Evolutionary conservation across 1,140 invertebrate genomes (phyloP), one percentile per base, ranked within the genome.

Genomic region (Drosophila ficusphila): DNA sequence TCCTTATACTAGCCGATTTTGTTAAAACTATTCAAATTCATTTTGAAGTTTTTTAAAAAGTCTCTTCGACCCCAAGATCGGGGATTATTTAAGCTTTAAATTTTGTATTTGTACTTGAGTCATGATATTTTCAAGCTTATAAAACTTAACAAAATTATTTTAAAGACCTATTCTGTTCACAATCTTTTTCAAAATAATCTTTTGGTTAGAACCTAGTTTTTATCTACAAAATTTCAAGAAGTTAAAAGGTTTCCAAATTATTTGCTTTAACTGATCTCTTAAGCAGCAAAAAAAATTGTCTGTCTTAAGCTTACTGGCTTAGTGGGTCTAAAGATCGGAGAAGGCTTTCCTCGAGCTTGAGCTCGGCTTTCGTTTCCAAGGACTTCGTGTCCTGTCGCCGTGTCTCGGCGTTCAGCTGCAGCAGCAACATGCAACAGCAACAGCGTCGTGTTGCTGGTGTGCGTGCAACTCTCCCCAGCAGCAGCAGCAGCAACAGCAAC

Each of bases 401-500:
- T 61, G 46, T 16, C 53, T 29, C 33, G 78, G 79, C 75, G 70
- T 61, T 85, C 79, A 85, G 79, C 62, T 64, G 69, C 79, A 79
- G 54, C 54, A 75, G 79, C 73, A 81, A 48, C 77, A 76, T 67
- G 48, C 68, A 73, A 49, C 56, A 54, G 48, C 53, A 56, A 48
- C 54, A 56, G 51, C 54, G 53, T 57, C 33, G 74, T 47, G 38
- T 49, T 39, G 53, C 42, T 56, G 52, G 53, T 68, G 12, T 76
- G 29, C 31, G 47, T 47, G 56, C 34, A 33, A 6, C 29, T 44
- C 41, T 21, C 8, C 16, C 25, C 79, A 85, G 79, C 53, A 56
- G 68, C 78, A 76, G 60, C 56, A 72, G 77, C 56, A 79, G 69
- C 56, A 72, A 77, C 56, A 79, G 69, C 79, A 85, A 75, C 53